Evolutionary conservation across 2,888 invertebrate species (phyloP).

Genomic region (Habrosyne pyritoides): DNA sequence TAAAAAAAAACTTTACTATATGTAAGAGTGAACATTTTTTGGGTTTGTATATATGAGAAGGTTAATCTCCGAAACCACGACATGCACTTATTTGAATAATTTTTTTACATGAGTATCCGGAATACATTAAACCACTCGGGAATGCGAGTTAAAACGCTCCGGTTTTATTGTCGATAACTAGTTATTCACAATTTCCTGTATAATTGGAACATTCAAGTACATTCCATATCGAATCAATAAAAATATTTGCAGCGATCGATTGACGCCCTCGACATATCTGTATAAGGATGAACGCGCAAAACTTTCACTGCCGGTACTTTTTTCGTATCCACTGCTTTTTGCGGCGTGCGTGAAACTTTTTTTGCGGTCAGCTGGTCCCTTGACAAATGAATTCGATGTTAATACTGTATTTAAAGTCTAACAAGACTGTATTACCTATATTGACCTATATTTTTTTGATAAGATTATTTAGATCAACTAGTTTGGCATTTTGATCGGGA

Average conservation of each 20-base stretch:
- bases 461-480: no score
- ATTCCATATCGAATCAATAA: not conserved
- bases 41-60: no score
- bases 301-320: constrained; percentile 1
- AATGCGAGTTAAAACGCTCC: no score
- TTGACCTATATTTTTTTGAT: not conserved
- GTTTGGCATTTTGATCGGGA: no score
- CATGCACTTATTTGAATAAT: no score
- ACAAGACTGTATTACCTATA: not conserved
- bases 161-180: no score
- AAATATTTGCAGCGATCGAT: not conserved
- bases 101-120: no score
- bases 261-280: not conserved
- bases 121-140: no score
- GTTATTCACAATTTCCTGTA: not conserved
- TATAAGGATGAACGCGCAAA: not conserved
- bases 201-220: not conserved
- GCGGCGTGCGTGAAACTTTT: constrained; percentile 7
- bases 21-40: no score
- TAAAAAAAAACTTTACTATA: no score
- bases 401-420: not conserved
- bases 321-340: constrained; percentile 8
- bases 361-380: not conserved
- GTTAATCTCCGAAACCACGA: no score
- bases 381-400: not conserved